Evolutionary conservation across 2,113 vertebrate genomes (phyloP), one percentile per base, ranked within the genome.

Genomic region (Falco punctatus): DNA sequence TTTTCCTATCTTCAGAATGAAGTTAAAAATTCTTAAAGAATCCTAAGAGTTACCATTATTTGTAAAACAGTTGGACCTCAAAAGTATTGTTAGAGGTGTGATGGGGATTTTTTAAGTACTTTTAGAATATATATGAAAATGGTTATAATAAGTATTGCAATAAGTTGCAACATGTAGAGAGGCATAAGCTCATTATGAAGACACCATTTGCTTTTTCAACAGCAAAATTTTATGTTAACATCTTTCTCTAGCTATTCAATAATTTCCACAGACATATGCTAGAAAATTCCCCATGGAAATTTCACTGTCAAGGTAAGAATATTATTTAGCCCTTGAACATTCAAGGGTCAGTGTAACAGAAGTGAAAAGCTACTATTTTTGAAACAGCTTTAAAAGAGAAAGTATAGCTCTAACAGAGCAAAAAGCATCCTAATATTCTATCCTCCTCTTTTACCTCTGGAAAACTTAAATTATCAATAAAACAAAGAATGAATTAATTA

Each of bases 81-180:
- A 35, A 91, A 55, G 8, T 64, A 42, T 26, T 57, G 3, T 46
- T 67, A 71, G 44, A 83, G 2, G 5, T 35, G 6, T 35, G n/a
- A 7, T n/a, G 20, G 6, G 0, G 0, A 10, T 62, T 86, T 62
- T 67, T 4, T 2, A 71, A 65, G 20, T 57, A 49, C 42, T 69
- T 81, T 73, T 71, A 82, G 35, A 95, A 92, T 16, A 58, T 38
- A 24, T 81, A 74, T 59, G n/a, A 44, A 96, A 96, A 94, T 75
- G 4, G 13, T 87, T 97, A 51, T 72, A 87, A 44, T 48, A 65
- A 55, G 11, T 64, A 57, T 27, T 90, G 28, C 54, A 59, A 5
- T 84, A 94, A 86, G 52, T 90, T 96, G 72, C 67, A 94, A 73
- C 5, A 64, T 70, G 86, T 94, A 89, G 80, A 95, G 30, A 96